Evolutionary conservation across 2,113 vertebrate genomes (phyloP).

Genomic region (Aptenodytes forsteri): DNA sequence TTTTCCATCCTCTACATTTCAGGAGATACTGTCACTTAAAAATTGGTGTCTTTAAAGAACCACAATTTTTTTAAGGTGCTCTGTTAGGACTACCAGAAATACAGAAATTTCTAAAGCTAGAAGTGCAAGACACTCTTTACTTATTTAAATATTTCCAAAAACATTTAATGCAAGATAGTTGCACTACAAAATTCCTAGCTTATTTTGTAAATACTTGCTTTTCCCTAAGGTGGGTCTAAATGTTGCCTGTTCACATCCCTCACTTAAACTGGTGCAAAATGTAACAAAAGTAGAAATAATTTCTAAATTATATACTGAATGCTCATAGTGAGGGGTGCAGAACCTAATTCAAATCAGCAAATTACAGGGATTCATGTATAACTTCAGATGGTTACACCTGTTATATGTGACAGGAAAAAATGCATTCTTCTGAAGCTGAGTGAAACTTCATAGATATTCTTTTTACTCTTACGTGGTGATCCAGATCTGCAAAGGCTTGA

Average conservation of each 20-base stretch:
- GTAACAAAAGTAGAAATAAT: neutral
- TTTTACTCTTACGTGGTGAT: slow-evolving; percentile 81
- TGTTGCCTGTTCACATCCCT: neutral
- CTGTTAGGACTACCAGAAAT: neutral
- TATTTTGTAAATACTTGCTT: neutral
- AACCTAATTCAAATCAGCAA: neutral
- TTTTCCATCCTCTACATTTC: neutral
- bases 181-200: neutral
- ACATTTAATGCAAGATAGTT: neutral
- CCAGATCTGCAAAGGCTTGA: slow-evolving; percentile 85
- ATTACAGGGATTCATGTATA: neutral
- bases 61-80: neutral
- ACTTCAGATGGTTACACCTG: neutral
- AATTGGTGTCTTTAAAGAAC: neutral
- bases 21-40: neutral
- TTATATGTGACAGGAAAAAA: neutral
- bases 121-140: neutral
- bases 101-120: neutral
- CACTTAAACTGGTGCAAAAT: neutral
- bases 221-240: neutral
- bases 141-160: neutral
- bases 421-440: neutral
- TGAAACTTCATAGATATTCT: neutral
- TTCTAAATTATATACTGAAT: neutral
- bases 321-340: neutral